phyloP scores from a whole-genome alignment of 1,140 invertebrate species.

The Habropoda laboriosa region DNA sequence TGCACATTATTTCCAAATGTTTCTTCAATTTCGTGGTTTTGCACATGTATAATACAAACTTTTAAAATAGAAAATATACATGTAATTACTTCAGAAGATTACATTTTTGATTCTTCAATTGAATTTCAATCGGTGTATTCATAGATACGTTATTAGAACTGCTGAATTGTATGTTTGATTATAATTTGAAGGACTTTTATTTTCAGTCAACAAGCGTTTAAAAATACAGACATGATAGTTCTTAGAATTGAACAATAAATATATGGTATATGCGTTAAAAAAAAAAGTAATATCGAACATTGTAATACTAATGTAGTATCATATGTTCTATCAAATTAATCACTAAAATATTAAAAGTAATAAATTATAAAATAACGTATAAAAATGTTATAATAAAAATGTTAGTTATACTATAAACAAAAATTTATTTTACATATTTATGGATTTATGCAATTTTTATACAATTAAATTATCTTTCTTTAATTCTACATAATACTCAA shows the following conservation, averaged over 20 bases:
- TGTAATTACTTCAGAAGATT: not conserved
- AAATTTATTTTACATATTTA: slow-evolving; percentile 7
- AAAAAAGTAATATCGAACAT: not conserved
- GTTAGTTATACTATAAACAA: not conserved
- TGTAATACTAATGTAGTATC: no score
- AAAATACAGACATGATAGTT: not conserved
- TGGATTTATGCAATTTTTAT: not conserved
- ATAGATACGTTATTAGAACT: not conserved
- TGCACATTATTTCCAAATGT: no score
- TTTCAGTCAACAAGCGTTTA: not conserved
- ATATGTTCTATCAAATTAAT: no score
- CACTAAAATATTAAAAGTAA: not conserved
- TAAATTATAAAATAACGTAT: not conserved
- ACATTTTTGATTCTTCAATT: not conserved
- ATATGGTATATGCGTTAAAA: not conserved
- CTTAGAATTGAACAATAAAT: not conserved
- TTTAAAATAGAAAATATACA: not conserved
- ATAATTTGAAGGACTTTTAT: not conserved
- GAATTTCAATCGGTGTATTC: not conserved
- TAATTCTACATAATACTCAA: not conserved
- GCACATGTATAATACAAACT: no score
- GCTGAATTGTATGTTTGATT: not conserved
- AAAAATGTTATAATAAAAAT: no score
- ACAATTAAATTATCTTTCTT: not conserved
- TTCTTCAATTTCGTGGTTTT: not conserved